Evolutionary conservation across 2,888 invertebrate genomes (phyloP).

Genomic region (Xylota sylvarum): DNA sequence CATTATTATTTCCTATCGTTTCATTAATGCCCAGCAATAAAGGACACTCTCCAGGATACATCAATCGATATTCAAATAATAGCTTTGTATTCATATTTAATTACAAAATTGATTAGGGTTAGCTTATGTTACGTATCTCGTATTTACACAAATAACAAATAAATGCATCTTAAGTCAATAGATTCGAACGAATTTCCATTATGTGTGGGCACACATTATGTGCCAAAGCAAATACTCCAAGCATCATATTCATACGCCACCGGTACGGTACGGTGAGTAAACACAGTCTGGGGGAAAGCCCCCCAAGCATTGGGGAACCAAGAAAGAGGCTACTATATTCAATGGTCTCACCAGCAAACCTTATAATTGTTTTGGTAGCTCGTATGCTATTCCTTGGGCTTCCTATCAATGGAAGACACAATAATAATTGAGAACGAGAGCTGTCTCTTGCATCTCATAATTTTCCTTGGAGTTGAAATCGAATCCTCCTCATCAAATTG

Average conservation of each 20-base stretch:
- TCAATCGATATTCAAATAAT: not conserved
- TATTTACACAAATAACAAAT: slow-evolving; percentile 32
- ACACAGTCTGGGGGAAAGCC: slow-evolving; percentile 28
- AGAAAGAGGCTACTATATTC: slow-evolving; percentile 10
- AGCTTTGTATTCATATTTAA: slow-evolving; percentile 24
- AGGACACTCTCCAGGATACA: not conserved
- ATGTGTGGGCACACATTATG: slow-evolving; percentile 30
- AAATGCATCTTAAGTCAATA: slow-evolving; percentile 47
- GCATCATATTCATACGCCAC: slow-evolving; percentile 20
- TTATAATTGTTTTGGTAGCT: slow-evolving; percentile 41
- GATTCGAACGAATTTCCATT: slow-evolving; percentile 46
- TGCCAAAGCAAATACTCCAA: slow-evolving; percentile 44
- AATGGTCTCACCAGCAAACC: slow-evolving; percentile 8
- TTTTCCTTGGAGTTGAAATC: slow-evolving; percentile 45
- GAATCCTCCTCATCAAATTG: slow-evolving; percentile 47
- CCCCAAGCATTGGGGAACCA: not conserved
- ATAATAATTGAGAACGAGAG: slow-evolving; percentile 28
- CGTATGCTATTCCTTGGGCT: not conserved
- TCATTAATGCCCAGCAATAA: not conserved
- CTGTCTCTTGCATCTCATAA: slow-evolving; percentile 33
- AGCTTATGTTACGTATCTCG: not conserved
- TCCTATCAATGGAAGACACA: not conserved
- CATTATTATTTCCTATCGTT: not conserved
- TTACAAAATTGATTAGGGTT: slow-evolving; percentile 37
- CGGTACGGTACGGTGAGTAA: slow-evolving; percentile 20